Evolutionary conservation across 1,140 invertebrate species (phyloP).

Genomic region (Nephila pilipes): DNA sequence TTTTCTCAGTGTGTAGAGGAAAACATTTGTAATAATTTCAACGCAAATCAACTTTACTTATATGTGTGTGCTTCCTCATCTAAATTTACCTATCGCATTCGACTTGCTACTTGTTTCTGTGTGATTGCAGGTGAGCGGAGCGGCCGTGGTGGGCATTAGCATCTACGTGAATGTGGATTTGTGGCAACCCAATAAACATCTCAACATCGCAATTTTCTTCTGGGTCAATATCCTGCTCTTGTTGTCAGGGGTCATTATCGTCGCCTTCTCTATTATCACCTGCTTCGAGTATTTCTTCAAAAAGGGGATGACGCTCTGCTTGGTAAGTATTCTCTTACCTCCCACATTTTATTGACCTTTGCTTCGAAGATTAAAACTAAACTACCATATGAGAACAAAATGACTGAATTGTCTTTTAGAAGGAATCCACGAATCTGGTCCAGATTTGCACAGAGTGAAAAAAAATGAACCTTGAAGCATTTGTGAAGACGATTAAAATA

Average conservation of each 20-base stretch:
- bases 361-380: too few relatives aligned
- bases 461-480: too few relatives aligned
- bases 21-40: too few relatives aligned
- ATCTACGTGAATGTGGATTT: background rate
- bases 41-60: too few relatives aligned
- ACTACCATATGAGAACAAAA: too few relatives aligned
- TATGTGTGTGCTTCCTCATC: too few relatives aligned
- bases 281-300: slow-evolving; percentile 5
- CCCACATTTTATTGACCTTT: background rate
- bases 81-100: background rate
- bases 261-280: background rate
- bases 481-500: too few relatives aligned
- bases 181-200: background rate
- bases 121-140: background rate
- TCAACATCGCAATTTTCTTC: background rate
- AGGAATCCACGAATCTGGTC: too few relatives aligned
- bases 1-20: too few relatives aligned
- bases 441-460: too few relatives aligned
- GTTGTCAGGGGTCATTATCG: background rate
- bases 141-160: background rate
- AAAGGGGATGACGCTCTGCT: background rate
- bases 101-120: background rate
- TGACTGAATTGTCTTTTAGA: too few relatives aligned
- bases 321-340: background rate
- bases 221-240: background rate